Percentiles rank a stretch among this genome's conserved stretches.
phyloP scores from a whole-genome alignment of 2,113 vertebrate species.

The Scartelaos histophorus region DNA sequence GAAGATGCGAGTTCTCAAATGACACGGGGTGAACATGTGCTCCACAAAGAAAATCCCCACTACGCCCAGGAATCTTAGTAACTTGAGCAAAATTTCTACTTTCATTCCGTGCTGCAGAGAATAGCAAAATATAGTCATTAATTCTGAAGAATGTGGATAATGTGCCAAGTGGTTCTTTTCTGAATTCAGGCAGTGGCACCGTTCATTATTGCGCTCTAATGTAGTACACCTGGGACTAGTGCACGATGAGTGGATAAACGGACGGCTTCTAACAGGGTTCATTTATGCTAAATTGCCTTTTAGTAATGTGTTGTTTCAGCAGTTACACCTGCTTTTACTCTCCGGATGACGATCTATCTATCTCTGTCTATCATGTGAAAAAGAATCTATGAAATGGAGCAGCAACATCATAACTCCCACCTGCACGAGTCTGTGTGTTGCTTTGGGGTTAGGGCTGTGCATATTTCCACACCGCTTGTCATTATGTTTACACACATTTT shows the following conservation, averaged over 20 bases:
- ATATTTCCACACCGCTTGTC: background rate
- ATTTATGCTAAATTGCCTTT: conserved; percentile 13
- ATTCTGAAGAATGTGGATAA: conserved; percentile 2
- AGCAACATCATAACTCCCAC: background rate
- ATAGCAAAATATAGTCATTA: background rate
- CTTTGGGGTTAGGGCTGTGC: no score
- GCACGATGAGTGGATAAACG: conserved; percentile 4
- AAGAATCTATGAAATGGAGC: background rate
- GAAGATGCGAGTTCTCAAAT: no score
- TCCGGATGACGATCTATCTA: background rate
- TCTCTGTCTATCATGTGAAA: background rate
- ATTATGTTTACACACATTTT: background rate
- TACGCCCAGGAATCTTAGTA: background rate
- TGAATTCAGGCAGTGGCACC: background rate
- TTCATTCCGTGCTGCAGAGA: background rate
- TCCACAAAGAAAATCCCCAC: no score
- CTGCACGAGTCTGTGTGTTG: background rate
- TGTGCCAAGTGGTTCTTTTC: background rate
- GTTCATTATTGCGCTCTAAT: conserved; percentile 1
- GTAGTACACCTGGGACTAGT: conserved; percentile 2
- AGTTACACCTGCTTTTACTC: conserved; percentile 3
- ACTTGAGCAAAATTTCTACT: background rate
- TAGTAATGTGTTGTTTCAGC: conserved; percentile 11
- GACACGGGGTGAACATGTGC: no score
- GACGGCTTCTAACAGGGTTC: conserved; percentile 6